phyloP scores from a whole-genome alignment of 2,888 invertebrate genomes.

The Odiellus spinosus region DNA sequence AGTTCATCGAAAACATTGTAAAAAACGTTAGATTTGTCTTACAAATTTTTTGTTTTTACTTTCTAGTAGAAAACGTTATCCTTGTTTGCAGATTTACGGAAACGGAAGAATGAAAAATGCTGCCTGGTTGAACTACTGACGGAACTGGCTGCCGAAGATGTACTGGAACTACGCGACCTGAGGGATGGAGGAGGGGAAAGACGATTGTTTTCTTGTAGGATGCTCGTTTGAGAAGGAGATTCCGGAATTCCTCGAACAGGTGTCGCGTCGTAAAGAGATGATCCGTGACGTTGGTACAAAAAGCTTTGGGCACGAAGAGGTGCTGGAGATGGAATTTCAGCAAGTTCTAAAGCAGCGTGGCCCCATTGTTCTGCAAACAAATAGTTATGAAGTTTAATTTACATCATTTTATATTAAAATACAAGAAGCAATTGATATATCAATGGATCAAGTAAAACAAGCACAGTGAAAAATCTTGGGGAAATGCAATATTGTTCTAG shows the following conservation, averaged over 20 bases:
- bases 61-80: too few relatives aligned
- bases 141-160: neutral
- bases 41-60: too few relatives aligned
- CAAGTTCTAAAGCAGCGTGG: neutral
- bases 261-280: neutral
- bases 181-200: neutral
- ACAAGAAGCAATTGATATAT: too few relatives aligned
- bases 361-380: neutral
- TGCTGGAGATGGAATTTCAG: constrained; percentile 1
- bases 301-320: neutral
- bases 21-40: too few relatives aligned
- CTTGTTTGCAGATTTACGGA: too few relatives aligned
- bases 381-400: neutral
- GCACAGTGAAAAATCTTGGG: too few relatives aligned
- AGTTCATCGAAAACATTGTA: too few relatives aligned
- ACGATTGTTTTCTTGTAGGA: neutral
- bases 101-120: neutral
- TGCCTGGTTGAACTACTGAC: neutral
- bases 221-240: neutral
- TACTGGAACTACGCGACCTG: neutral
- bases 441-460: too few relatives aligned
- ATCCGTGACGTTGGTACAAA: neutral
- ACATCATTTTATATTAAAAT: too few relatives aligned
- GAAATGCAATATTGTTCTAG: too few relatives aligned
- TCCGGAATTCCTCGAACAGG: neutral